Evolutionary conservation across 2,888 invertebrate species (phyloP).

Genomic region (Eupithecia subfuscata): DNA sequence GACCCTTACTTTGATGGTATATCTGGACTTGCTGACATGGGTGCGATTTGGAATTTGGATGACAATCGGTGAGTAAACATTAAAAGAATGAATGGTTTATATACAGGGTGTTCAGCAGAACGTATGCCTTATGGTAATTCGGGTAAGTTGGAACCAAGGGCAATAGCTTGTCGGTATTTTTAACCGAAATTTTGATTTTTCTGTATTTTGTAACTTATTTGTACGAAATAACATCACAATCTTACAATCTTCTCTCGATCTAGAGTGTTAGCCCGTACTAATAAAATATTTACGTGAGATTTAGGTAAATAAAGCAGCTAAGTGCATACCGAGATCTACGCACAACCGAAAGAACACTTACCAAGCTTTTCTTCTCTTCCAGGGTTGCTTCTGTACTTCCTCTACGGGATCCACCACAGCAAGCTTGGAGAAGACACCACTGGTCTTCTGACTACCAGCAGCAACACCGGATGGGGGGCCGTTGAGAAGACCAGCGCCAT

Average conservation of each 20-base stretch:
- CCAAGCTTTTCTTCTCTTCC: constrained; percentile 48
- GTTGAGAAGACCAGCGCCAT: constrained; percentile 76
- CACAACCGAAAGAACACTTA: constrained; percentile 6
- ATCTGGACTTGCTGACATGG: constrained; percentile 92
- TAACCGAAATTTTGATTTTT: no score
- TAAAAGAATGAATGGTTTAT: neutral
- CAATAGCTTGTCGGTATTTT: no score
- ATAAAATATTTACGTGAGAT: no score
- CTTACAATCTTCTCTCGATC: no score
- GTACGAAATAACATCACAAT: no score
- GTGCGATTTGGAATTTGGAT: constrained; percentile 94
- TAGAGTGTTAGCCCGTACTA: no score
- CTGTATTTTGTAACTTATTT: no score
- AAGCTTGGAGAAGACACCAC: constrained; percentile 87
- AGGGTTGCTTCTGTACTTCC: constrained; percentile 92
- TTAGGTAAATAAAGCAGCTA: no score
- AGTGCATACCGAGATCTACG: neutral
- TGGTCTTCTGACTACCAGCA: constrained; percentile 71
- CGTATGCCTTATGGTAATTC: no score
- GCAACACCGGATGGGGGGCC: constrained; percentile 75
- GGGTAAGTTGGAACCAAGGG: no score
- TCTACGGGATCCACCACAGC: constrained; percentile 94
- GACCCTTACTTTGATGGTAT: constrained; percentile 93
- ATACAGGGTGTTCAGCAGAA: no score
- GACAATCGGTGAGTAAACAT: constrained; percentile 85